phyloP scores from a whole-genome alignment of 2,888 invertebrate species.

The Orthonychiurus folsomi region DNA sequence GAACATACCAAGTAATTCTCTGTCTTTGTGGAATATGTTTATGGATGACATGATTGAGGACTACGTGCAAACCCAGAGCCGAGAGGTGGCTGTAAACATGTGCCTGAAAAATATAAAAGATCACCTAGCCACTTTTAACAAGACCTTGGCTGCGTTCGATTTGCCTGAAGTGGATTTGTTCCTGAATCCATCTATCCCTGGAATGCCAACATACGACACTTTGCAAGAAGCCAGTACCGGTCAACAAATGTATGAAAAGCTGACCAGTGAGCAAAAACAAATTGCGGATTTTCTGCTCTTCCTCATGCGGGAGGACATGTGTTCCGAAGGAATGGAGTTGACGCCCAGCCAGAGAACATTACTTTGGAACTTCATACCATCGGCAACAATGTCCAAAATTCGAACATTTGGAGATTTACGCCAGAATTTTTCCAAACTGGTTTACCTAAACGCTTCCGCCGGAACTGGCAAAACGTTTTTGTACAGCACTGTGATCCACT shows the following conservation, averaged over 20 bases:
- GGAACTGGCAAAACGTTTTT: conserved; percentile 45
- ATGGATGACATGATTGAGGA: conserved; percentile 19
- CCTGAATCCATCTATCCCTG: too few species aligned
- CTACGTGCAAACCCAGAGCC: background rate
- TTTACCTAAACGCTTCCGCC: conserved; percentile 45
- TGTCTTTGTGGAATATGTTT: conserved; percentile 37
- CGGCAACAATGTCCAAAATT: too few species aligned
- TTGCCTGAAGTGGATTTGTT: conserved; percentile 20
- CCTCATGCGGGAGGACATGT: too few species aligned
- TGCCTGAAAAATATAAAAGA: conserved; percentile 18
- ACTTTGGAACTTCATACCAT: too few species aligned
- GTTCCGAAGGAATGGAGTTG: too few species aligned
- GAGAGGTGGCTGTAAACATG: background rate
- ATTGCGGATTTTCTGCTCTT: conserved; percentile 40
- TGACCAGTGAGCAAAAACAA: background rate
- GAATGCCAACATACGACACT: background rate
- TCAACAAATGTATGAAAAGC: background rate
- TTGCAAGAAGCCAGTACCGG: background rate
- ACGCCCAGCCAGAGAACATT: too few species aligned
- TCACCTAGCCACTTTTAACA: conserved; percentile 7
- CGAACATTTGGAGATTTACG: too few species aligned
- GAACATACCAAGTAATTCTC: conserved; percentile 32
- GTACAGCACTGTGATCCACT: background rate
- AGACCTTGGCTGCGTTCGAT: conserved; percentile 12
- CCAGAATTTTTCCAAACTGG: too few species aligned